Evolutionary conservation across 2,797 vertebrate genomes (phyloP), one percentile per base, ranked within the genome.

Genomic region (Gymnothorax reevesii): DNA sequence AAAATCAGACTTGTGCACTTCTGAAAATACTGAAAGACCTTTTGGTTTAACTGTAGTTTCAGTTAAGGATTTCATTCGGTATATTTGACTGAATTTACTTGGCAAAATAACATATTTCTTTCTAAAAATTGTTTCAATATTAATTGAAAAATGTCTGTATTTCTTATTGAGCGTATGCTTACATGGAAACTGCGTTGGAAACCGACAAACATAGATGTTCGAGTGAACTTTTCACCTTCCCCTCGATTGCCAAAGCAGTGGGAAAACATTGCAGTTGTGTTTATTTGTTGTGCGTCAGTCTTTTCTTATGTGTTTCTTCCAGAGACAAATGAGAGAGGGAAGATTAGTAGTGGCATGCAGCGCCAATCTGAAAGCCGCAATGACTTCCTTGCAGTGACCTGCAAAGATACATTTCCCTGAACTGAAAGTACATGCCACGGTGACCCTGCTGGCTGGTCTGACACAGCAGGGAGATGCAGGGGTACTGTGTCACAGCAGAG

Each of bases 331-430:
- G 87, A 87, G 71, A 57, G 62, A 84, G 83, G 52, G 82, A 75
- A 88, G 90, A 91, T 91, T 90, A 91, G 91, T 15, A 59, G 75
- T 80, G 27, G 71, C 10, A 88, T 82, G 62, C 62, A 7, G 83
- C 82, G 85, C 82, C 80, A 84, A 88, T 90, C 90, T 85, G 49
- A 88, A 83, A 83, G 86, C 87, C 87, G 85, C 66, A 80, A 59
- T 84, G 82, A 60, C 71, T 60, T 84, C 84, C 86, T 66, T 15
- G 25, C 73, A 7, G 89, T 64, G 89, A 87, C 84, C 90, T 84
- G 88, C 77, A 25, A 88, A 89, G 87, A 89, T 91, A 88, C 86
- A 86, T 88, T 90, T 89, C 88, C 87, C 89, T 90, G 88, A 90
- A 90, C 90, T 83, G 88, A 69, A 84, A 52, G 82, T 82, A 84